Evolutionary conservation across 2,888 invertebrate genomes (phyloP), one percentile per base, ranked within the genome.

Genomic region (Gerosis bhagava): DNA sequence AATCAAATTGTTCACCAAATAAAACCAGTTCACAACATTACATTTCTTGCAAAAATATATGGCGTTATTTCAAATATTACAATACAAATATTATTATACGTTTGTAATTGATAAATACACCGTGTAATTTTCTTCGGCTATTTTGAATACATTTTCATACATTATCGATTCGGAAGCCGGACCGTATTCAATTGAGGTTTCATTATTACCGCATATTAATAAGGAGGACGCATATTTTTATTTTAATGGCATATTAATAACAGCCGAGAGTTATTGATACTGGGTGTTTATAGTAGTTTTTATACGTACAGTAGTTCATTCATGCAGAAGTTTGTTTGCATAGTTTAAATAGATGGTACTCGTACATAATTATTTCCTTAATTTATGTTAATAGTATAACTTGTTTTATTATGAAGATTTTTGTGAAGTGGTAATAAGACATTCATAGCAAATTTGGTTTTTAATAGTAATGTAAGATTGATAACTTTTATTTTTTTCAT

Each of bases 111-210:
- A 73, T 67, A 69, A 72, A 74, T 69, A 60, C 52, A 53, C 63
- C 65, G 67, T 67, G 64, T 67, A 66, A 70, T 69, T 66, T 68
- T 73, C 65, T 70, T 64, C 55, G 61, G 56, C 54, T 65, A 70
- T 70, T 71, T 69, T 71, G 76, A 76, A 77, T 77, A 73, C 63
- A 59, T 77, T 77, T 67, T 72, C 73, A 77, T 76, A 70, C 59
- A 65, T 66, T 66, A 64, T 62, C 50, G 57, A 67, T 72, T 75
- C 64, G 66, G 73, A 63, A 71, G 67, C 70, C 54, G 53, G 32
- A 13, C 44, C 22, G 8, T 28, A 28, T 45, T 37, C 29, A 37
- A 45, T 45, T 45, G 37, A 24, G 45, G 36, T 44, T 31, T 19
- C 31, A 25, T 45, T 45, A 43, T 28, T 22, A 36, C 28, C 6